Percentiles rank a stretch among this genome's conserved stretches.
Conservation (phyloP, 2,113 vertebrate species). For the Echinops telfairi region DNA sequence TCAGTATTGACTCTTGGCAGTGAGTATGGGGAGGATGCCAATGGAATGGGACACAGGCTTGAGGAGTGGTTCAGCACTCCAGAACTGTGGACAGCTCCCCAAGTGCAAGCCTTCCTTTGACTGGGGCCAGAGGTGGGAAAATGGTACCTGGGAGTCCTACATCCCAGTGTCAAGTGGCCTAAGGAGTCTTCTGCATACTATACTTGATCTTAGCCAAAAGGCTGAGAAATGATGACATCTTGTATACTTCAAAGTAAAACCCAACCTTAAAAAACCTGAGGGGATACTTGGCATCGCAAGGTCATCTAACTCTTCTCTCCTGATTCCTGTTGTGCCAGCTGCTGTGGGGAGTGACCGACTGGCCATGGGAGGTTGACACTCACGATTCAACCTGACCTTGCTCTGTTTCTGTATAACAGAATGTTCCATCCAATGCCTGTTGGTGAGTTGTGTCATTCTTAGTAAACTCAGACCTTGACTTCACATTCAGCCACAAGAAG, state of each 20-base stretch:
- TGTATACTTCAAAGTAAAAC: conserved; percentile 2
- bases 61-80: not conserved
- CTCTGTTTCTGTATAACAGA: not conserved
- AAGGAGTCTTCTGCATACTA: not conserved
- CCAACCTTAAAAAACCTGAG: not conserved
- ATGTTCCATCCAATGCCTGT: not conserved
- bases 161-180: not conserved
- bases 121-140: rapidly evolving
- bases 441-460: not conserved
- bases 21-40: not conserved
- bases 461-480: not conserved
- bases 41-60: not conserved
- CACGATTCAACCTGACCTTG: not conserved
- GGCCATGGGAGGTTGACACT: not conserved
- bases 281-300: conserved; percentile 11
- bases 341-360: not conserved
- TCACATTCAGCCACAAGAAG: not conserved
- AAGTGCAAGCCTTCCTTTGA: not conserved
- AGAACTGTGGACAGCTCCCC: conserved; percentile 55
- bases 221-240: too few species aligned
- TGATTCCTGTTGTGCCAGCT: conserved; percentile 9
- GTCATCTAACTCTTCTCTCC: conserved; percentile 19
- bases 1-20: not conserved
- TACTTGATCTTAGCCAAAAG: too few species aligned
- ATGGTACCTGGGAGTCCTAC: not conserved